Evolutionary conservation across 2,888 invertebrate species (phyloP).

Genomic region (Drymonia ruficornis): DNA sequence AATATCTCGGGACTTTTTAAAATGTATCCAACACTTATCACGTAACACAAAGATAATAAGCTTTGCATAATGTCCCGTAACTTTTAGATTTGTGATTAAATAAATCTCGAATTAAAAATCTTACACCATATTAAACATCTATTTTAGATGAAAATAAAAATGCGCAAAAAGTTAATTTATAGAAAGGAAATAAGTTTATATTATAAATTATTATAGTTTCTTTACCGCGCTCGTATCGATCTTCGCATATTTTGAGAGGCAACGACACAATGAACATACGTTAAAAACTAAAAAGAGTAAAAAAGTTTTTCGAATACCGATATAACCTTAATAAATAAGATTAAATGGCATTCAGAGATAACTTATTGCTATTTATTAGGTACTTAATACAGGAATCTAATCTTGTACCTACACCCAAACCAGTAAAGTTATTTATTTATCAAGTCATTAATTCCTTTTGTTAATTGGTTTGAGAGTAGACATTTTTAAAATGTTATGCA

Average conservation of each 20-base stretch:
- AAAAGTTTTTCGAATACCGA: background rate
- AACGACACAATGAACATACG: background rate
- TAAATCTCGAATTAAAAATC: no score
- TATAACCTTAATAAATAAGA: conserved; percentile 1
- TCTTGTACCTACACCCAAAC: background rate
- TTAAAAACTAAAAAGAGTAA: background rate
- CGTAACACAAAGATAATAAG: background rate
- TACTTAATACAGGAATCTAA: background rate
- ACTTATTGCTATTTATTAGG: background rate
- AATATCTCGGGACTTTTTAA: no score
- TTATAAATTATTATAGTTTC: background rate
- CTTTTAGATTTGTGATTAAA: no score
- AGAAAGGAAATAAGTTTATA: background rate
- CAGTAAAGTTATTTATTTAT: background rate
- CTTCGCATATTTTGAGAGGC: background rate
- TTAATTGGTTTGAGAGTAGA: no score
- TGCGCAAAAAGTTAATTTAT: background rate
- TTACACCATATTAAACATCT: no score
- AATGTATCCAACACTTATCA: no score
- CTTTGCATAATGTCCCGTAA: background rate
- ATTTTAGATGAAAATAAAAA: no score
- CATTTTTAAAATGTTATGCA: no score
- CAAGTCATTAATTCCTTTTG: background rate
- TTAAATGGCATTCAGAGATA: conserved; percentile 1
- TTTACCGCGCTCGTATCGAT: background rate